phyloP scores from a whole-genome alignment of 53 echinoderm and acorn worm species.

The Temnopleurus reevesii region DNA sequence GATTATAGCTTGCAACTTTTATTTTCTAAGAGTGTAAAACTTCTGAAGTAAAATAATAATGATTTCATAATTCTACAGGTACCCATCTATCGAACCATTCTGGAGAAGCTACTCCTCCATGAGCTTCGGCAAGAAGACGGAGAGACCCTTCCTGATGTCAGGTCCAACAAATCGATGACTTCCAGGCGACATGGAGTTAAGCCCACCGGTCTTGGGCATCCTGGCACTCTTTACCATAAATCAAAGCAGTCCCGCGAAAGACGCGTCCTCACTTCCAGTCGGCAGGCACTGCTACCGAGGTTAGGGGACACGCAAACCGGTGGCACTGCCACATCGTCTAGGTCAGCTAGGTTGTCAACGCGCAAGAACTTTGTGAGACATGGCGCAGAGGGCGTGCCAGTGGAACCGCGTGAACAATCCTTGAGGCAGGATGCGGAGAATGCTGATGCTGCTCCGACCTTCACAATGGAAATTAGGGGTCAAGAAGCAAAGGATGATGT shows the following conservation, averaged over 20 bases:
- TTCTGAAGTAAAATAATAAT: no score
- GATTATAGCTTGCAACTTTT: no score
- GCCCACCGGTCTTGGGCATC: background rate
- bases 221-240: background rate
- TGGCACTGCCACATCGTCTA: background rate
- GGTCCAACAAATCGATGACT: background rate
- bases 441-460: background rate
- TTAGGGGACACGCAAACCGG: background rate
- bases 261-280: background rate
- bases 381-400: background rate
- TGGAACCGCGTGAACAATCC: no score
- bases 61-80: no score
- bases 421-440: no score
- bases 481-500: background rate
- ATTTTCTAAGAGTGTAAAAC: no score
- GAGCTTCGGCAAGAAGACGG: background rate
- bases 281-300: background rate
- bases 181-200: background rate
- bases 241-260: background rate
- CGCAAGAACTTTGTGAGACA: background rate
- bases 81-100: slow-evolving; percentile 1
- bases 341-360: background rate
- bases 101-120: background rate
- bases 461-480: background rate
- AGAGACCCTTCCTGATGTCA: background rate